Evolutionary conservation across 2,113 vertebrate genomes (phyloP), one percentile per base, ranked within the genome.

Genomic region (Saccopteryx bilineata): DNA sequence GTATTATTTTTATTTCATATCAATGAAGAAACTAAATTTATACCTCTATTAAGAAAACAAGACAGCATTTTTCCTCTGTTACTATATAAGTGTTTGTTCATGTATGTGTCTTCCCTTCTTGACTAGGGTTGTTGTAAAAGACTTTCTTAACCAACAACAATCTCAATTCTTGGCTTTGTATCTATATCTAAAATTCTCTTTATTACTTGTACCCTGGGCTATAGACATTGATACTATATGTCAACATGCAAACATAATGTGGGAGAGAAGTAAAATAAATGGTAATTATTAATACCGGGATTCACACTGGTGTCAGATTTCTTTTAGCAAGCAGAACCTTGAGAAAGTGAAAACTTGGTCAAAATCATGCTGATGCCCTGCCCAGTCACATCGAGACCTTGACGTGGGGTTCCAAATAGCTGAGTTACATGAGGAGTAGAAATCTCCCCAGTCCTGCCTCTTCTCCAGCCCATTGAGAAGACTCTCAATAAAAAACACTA

Each of bases 101-200:
- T 52, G 12, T 58, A 31, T 68, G 5, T 80, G 39, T 61, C 60
- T 89, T 79, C 17, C 3, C 28, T 21, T 74, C 48, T 81, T 69
- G 66, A 85, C 39, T 28, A 79, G 6, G 3, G 24, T 92, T 81
- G 60, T 81, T 86, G 60, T 72, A 74, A 90, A 74, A 91, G 5
- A 3, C 9, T 81, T 85, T 80, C 60, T 54, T 74, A 50, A 80
- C 12, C 18, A 31, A 60, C 18, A 79, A 52, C 48, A 58, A 58
- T 60, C 39, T 86, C 52, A 78, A 39, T 78, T 23, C 46, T 26
- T 81, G 52, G 7, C 7, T 68, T 88, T 90, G 39, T 28, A 18
- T 54, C 6, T 75, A 18, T 74, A 72, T 80, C 33, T 80, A 74
- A 92, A 94, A 74, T 92, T 83, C 39, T 21, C 39, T 74, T 74